Base-by-base conservation (phyloP, 2,888 invertebrate genomes). In the Drosophila neutralis region DNA sequence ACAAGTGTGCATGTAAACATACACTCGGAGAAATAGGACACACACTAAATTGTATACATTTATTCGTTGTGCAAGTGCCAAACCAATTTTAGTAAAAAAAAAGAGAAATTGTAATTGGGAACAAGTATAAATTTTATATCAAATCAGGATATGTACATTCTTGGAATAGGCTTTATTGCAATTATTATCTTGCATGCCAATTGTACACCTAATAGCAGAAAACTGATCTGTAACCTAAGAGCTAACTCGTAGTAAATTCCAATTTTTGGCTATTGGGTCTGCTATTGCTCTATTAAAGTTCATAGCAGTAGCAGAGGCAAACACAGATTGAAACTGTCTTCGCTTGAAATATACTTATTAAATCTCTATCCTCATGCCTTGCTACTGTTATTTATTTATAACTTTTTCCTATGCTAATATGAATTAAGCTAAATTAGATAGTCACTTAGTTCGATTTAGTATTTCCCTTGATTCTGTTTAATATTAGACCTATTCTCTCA, bases 361-460 rank as follows among this genome's bases (percentile, higher is more conserved):
- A 5, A 4, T 11, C 0, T n/a, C 5, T 10, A 10, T 5, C n/a
- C 40, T n/a, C 1, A 38, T 38, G 38, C 15, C 18, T 38, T 38
- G 18, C 3, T 38, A 15, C 2, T 36, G 18, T 8, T 38, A 8
- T 38, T 18, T 18, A 4, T 38, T 18, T 2, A 18, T 29, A 29
- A 2, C n/a, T n/a, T 4, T n/a, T 40, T 5, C 0, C 11, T n/a
- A 4, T n/a, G 1, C 1, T 4, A 40, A 40, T 42, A 11, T 21
- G 13, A 42, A 13, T 42, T 3, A 13, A 21, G 13, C 4, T 7
- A 13, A 21, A 11, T 13, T 21, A 11, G 1, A 21, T 42, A 0
- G 3, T 13, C 0, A 40, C 1, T n/a, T 2, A 5, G 21, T 13
- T 13, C 4, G 0, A 13, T 13, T 21, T 45, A 21, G 24, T 29